Conservation (phyloP, 1,140 invertebrate genomes). For the Popillia japonica region DNA sequence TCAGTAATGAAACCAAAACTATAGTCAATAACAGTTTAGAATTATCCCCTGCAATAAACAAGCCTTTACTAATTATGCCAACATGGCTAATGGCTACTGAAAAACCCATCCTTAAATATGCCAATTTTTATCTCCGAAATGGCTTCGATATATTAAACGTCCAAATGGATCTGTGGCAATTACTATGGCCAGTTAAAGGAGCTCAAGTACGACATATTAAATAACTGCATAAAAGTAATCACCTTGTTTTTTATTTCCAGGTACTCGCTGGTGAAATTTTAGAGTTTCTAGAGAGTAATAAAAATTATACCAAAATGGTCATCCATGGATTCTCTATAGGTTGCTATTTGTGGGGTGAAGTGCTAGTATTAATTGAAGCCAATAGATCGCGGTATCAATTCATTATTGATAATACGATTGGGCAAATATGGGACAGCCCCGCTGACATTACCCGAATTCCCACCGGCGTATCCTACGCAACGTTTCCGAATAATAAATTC, state of each 20-base stretch:
- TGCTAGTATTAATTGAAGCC: constrained; percentile 70
- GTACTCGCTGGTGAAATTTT: constrained; percentile 77
- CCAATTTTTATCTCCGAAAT: constrained; percentile 80
- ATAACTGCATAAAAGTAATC: no score
- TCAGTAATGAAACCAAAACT: constrained; percentile 52
- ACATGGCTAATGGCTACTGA: constrained; percentile 85
- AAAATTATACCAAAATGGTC: constrained; percentile 70
- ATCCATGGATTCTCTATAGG: constrained; percentile 92
- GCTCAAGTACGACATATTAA: constrained; percentile 67
- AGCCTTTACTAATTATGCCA: constrained; percentile 77
- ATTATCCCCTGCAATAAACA: constrained; percentile 59
- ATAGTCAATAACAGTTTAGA: constrained; percentile 54
- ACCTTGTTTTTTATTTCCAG: constrained; percentile 61
- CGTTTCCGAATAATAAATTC: constrained; percentile 81
- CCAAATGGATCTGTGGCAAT: constrained; percentile 78
- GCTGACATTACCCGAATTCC: constrained; percentile 84
- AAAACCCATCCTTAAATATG: constrained; percentile 84
- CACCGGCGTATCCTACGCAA: constrained; percentile 77
- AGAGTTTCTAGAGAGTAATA: constrained; percentile 74
- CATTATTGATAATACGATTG: constrained; percentile 74
- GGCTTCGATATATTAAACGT: constrained; percentile 90
- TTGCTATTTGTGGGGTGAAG: constrained; percentile 86
- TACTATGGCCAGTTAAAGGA: constrained; percentile 82
- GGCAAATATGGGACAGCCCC: constrained; percentile 87
- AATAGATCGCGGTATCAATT: constrained; percentile 71